A percentile compares a stretch with the other conserved stretches of the same genome.
Evolutionary conservation across 2,888 invertebrate genomes (phyloP).

Genomic region (Trisateles emortualis): DNA sequence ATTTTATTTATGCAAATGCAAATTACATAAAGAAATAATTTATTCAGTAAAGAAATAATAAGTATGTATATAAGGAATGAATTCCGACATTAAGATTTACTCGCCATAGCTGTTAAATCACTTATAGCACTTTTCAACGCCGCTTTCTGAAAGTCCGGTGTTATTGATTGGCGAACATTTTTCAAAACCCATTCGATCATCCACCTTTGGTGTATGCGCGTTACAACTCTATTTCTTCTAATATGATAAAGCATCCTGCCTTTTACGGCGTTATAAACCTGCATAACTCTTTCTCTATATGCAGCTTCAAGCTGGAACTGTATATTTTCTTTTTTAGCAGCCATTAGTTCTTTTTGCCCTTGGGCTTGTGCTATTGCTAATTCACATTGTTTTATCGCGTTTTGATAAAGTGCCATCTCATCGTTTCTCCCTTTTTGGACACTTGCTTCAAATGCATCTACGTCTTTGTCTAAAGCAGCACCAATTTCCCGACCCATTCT

Average conservation of each 20-base stretch:
- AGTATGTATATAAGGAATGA: too few species aligned
- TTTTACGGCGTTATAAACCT: conserved; percentile 88
- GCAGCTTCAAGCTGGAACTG: conserved; percentile 96
- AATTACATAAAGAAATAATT: too few species aligned
- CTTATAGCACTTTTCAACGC: conserved; percentile 94
- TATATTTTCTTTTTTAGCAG: conserved; percentile 96
- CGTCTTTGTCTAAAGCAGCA: conserved; percentile 88
- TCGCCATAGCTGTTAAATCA: conserved; percentile 91
- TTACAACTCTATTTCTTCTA: conserved; percentile 91
- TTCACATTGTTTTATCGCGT: conserved; percentile 88
- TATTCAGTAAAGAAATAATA: too few species aligned
- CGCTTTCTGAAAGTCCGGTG: conserved; percentile 95
- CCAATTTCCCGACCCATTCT: conserved; percentile 90
- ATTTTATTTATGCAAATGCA: too few species aligned
- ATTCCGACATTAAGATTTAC: conserved; percentile 37
- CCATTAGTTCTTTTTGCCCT: conserved; percentile 91
- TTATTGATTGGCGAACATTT: conserved; percentile 91
- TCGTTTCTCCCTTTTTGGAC: conserved; percentile 84
- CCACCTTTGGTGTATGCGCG: conserved; percentile 95
- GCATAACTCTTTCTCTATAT: conserved; percentile 90
- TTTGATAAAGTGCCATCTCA: conserved; percentile 77
- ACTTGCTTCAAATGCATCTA: conserved; percentile 86
- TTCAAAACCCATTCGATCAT: conserved; percentile 97
- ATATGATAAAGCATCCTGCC: conserved; percentile 96
- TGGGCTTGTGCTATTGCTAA: conserved; percentile 91